These are phyloP conservation scores for Helarctos malayanus DNA, from an alignment of 2,797 vertebrate species.

Conservation along the genomic window DNA sequence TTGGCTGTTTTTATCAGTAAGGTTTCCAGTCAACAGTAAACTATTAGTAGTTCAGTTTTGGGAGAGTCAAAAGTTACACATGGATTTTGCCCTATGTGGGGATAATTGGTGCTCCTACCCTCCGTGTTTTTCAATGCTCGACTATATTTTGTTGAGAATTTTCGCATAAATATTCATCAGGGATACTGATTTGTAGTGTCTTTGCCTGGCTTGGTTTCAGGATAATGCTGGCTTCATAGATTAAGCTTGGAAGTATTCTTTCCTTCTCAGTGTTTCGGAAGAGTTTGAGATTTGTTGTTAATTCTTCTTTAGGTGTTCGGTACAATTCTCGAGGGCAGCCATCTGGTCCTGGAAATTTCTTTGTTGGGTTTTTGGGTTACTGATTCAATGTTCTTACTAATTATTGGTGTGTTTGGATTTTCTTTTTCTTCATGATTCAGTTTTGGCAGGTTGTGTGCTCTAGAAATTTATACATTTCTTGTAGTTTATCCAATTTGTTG, in stretches of 20 bases:
- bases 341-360: background rate
- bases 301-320: background rate
- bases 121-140: background rate
- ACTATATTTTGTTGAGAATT: background rate
- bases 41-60: background rate
- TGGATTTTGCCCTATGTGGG: background rate
- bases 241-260: background rate
- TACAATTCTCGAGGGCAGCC: background rate
- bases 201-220: background rate
- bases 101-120: background rate
- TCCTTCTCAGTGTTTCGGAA: background rate
- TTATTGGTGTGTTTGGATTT: background rate
- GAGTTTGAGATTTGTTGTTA: background rate
- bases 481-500: background rate
- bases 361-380: background rate
- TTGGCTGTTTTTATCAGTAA: background rate
- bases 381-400: background rate
- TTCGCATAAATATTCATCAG: background rate
- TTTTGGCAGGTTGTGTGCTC: background rate
- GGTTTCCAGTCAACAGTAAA: background rate
- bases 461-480: background rate
- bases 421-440: background rate
- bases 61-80: background rate
- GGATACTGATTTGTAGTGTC: background rate
- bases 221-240: background rate